Conservation (phyloP, 1,140 invertebrate genomes). For the Laodelphax striatellus region DNA sequence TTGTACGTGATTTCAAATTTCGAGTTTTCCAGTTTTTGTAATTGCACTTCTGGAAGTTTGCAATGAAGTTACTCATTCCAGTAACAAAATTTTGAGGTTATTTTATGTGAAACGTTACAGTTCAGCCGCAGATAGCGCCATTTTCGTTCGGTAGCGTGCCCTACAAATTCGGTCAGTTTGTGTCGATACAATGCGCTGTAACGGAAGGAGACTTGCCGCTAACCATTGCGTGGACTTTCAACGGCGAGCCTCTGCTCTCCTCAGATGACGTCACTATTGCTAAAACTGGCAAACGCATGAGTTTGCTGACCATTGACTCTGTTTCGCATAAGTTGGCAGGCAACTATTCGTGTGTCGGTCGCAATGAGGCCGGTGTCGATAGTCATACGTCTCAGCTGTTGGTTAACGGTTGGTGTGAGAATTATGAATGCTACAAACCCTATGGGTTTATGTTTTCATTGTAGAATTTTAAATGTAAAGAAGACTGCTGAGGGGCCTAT, state of each 20-base stretch:
- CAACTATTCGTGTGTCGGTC: conserved; percentile 48
- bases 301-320: conserved; percentile 30
- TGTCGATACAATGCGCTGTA: conserved; percentile 54
- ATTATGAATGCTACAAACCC: too few species aligned
- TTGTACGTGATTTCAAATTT: too few species aligned
- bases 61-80: too few species aligned
- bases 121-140: conserved; percentile 46
- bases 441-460: too few species aligned
- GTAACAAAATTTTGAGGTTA: too few species aligned
- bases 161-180: conserved; percentile 25
- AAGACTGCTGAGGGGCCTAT: too few species aligned
- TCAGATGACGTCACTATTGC: conserved; percentile 43
- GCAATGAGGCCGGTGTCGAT: conserved; percentile 51
- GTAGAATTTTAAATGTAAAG: too few species aligned
- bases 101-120: too few species aligned
- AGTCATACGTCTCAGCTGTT: conserved; percentile 20
- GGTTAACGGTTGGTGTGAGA: conserved; percentile 21
- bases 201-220: conserved; percentile 60
- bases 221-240: conserved; percentile 52
- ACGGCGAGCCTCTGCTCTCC: conserved; percentile 28
- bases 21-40: too few species aligned
- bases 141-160: conserved; percentile 50
- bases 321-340: conserved; percentile 43
- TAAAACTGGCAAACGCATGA: conserved; percentile 51
- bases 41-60: too few species aligned